Evolutionary conservation across 2,113 vertebrate genomes (phyloP).

Genomic region (Gambusia affinis): DNA sequence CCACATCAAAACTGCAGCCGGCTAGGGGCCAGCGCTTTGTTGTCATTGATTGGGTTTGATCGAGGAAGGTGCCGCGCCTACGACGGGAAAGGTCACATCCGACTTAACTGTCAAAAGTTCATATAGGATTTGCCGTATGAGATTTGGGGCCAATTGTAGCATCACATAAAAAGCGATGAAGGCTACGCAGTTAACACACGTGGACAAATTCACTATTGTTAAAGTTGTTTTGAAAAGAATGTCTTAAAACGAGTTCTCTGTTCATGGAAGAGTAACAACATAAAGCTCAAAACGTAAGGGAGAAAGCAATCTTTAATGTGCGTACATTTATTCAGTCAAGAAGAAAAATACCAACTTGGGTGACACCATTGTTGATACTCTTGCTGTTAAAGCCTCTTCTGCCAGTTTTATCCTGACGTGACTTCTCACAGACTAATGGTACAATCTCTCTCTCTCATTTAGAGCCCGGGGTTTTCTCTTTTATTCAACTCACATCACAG

Average conservation of each 20-base stretch:
- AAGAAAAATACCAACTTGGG: neutral
- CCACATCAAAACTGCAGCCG: slow-evolving; percentile 73
- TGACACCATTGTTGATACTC: too few species aligned
- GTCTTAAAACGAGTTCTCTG: neutral
- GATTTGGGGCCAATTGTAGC: slow-evolving; percentile 61
- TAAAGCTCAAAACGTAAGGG: too few species aligned
- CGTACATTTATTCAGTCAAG: neutral
- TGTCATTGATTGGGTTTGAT: slow-evolving; percentile 83
- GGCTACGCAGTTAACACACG: slow-evolving; percentile 38
- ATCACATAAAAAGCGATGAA: slow-evolving; percentile 64
- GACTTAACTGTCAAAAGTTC: slow-evolving; percentile 65
- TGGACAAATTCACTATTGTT: neutral
- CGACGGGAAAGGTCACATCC: slow-evolving; percentile 82
- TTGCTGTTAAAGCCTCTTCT: too few species aligned
- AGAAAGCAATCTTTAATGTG: neutral
- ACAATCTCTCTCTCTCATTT: too few species aligned
- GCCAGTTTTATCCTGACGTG: too few species aligned
- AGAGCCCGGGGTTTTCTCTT: too few species aligned
- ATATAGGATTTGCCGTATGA: slow-evolving; percentile 62
- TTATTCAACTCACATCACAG: too few species aligned
- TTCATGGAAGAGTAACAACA: neutral
- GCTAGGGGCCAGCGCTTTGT: slow-evolving; percentile 72
- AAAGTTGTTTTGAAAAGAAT: neutral
- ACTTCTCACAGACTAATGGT: too few species aligned
- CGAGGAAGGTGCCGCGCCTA: slow-evolving; percentile 74